phyloP scores from a whole-genome alignment of 2,113 vertebrate genomes.

The Prolemur simus region DNA sequence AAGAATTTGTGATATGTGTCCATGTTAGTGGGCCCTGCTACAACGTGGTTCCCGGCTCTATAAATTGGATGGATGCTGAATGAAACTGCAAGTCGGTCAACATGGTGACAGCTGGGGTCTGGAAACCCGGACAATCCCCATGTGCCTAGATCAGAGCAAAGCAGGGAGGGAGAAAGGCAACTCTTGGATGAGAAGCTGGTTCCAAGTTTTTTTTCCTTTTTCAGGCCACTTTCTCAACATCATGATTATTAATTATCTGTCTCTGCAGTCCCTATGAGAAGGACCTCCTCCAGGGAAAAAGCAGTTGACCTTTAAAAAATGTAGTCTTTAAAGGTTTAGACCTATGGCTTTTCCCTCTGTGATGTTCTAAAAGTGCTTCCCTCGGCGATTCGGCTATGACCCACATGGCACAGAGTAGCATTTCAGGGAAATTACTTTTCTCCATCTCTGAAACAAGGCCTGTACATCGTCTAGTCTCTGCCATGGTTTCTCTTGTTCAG shows the following conservation, averaged over 20 bases:
- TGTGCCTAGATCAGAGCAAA: not conserved
- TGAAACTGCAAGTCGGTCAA: not conserved
- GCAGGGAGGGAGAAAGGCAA: not conserved
- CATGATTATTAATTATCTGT: conserved; percentile 9
- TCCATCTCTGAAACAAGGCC: conserved; percentile 16
- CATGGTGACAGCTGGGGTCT: not conserved
- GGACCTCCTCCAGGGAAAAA: not conserved
- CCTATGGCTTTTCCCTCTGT: not conserved
- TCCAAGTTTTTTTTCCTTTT: not conserved
- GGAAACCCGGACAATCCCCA: not conserved
- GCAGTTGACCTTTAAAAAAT: conserved; percentile 43
- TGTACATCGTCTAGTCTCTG: not conserved
- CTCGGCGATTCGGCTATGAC: not conserved
- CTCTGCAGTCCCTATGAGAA: not conserved
- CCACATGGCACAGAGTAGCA: not conserved
- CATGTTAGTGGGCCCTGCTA: not conserved
- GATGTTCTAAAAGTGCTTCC: conserved; percentile 38
- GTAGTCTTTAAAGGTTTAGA: conserved; percentile 38
- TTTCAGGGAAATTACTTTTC: conserved; percentile 44
- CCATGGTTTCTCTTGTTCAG: not conserved
- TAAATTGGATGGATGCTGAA: not conserved
- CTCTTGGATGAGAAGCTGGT: not conserved
- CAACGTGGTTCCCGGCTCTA: not conserved
- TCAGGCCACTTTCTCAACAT: not conserved
- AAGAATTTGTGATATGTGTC: not conserved